These are phyloP conservation scores for Drosophila siamana DNA, from an alignment of 2,888 invertebrate genomes.

Conservation along the genomic window DNA sequence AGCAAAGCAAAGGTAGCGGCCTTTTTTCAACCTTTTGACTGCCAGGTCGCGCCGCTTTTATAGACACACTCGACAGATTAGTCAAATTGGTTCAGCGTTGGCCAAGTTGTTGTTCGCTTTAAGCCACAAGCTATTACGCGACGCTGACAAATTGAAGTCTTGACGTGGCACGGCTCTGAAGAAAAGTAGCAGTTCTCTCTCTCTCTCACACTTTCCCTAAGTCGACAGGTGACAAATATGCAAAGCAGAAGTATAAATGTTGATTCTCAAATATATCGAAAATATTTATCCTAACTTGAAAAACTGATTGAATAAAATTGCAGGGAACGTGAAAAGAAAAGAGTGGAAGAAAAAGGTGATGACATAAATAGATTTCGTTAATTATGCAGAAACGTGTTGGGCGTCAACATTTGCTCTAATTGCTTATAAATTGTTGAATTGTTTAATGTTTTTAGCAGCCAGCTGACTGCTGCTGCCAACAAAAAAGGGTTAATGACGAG, in stretches of 20 bases:
- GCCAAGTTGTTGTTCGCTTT: conserved; percentile 43
- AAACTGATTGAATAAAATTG: neutral
- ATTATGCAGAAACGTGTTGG: conserved; percentile 55
- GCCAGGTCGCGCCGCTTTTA: neutral
- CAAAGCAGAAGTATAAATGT: neutral
- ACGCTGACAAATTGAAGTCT: conserved; percentile 36
- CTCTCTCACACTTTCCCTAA: neutral
- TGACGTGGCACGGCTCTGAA: conserved; percentile 10
- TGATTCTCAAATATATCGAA: neutral
- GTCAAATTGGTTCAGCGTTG: conserved; percentile 64
- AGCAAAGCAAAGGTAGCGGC: conserved; percentile 19
- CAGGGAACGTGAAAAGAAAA: neutral
- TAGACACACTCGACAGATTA: conserved; percentile 50
- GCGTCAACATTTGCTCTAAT: conserved; percentile 63
- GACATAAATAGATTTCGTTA: conserved; percentile 50
- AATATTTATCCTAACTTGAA: neutral
- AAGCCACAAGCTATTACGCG: conserved; percentile 34
- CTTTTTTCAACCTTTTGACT: conserved; percentile 34
- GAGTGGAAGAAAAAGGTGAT: conserved; percentile 1
- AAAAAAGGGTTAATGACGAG: conserved; percentile 68
- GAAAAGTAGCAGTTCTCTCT: neutral
- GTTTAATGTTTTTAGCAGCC: conserved; percentile 62
- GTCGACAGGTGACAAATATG: neutral
- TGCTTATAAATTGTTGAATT: conserved; percentile 72
- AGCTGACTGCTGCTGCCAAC: conserved; percentile 51